Evolutionary conservation across 2,113 vertebrate genomes (phyloP).

Genomic region (Peucedramus taeniatus): DNA sequence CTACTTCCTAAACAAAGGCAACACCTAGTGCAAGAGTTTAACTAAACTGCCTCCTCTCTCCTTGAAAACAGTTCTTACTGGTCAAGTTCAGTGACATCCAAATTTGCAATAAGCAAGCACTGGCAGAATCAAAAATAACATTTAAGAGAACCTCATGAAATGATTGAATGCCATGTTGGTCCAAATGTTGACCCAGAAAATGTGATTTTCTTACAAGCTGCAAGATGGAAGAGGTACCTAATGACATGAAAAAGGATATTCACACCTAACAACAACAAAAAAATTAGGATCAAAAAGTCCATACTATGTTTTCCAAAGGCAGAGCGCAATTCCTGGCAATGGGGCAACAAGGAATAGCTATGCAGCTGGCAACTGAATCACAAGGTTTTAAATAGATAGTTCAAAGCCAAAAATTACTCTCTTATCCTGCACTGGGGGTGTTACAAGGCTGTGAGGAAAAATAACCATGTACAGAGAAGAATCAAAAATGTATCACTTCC

Average conservation of each 20-base stretch:
- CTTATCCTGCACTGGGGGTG: not conserved
- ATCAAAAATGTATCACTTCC: not conserved
- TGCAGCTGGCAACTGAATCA: not conserved
- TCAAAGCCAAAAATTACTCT: constrained; percentile 44
- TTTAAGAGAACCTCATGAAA: not conserved
- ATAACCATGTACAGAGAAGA: not conserved
- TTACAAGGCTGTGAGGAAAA: not conserved
- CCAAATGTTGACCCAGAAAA: not conserved
- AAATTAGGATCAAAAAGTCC: not conserved
- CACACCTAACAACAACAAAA: not conserved
- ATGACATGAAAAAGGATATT: not conserved
- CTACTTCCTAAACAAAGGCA: not conserved
- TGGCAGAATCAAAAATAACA: not conserved
- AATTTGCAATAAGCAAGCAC: not conserved
- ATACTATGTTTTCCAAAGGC: not conserved
- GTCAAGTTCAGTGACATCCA: not conserved
- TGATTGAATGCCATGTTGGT: not conserved
- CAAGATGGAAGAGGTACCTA: not conserved
- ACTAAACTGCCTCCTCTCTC: not conserved
- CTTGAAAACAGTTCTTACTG: not conserved
- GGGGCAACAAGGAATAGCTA: not conserved
- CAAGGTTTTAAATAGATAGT: constrained; percentile 37
- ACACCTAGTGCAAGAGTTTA: not conserved
- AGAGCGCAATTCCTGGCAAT: not conserved
- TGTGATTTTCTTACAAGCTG: fast-evolving